Evolutionary conservation across 2,888 invertebrate genomes (phyloP).

Genomic region (Aphelenchoides bicaudatus): DNA sequence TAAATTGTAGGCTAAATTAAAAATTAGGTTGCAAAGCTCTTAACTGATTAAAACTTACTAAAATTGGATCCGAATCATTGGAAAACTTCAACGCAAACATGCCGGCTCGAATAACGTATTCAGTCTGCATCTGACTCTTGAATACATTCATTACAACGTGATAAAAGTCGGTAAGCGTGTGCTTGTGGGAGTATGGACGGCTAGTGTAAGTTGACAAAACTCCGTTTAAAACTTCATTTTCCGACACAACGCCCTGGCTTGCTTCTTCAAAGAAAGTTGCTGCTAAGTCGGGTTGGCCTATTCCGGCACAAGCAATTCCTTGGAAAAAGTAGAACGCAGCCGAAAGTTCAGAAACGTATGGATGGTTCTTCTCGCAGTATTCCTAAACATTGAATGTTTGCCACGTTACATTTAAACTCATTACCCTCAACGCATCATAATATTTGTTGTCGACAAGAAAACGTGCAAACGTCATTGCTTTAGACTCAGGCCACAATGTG

Average conservation of each 20-base stretch:
- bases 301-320: slow-evolving; percentile 46
- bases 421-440: slow-evolving; percentile 35
- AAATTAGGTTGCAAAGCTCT: no score
- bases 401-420: slow-evolving; percentile 4
- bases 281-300: slow-evolving; percentile 39
- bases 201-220: slow-evolving; percentile 30
- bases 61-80: slow-evolving; percentile 8
- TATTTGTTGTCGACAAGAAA: slow-evolving; percentile 35
- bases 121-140: slow-evolving; percentile 19
- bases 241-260: slow-evolving; percentile 31
- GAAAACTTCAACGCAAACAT: slow-evolving; percentile 18
- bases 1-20: slow-evolving; percentile 34
- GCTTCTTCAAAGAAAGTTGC: slow-evolving; percentile 28
- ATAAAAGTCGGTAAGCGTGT: slow-evolving; percentile 28
- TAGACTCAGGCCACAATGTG: slow-evolving; percentile 38
- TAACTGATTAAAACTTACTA: no score
- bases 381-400: slow-evolving; percentile 25
- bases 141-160: slow-evolving; percentile 21
- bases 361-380: slow-evolving; percentile 37
- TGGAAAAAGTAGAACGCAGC: slow-evolving; percentile 40
- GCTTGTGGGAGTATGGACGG: neutral
- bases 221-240: slow-evolving; percentile 38
- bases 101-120: slow-evolving; percentile 19
- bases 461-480: slow-evolving; percentile 27
- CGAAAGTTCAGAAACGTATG: slow-evolving; percentile 29